phyloP scores from a whole-genome alignment of 1,140 invertebrate genomes.

The Leptopilina clavipes region DNA sequence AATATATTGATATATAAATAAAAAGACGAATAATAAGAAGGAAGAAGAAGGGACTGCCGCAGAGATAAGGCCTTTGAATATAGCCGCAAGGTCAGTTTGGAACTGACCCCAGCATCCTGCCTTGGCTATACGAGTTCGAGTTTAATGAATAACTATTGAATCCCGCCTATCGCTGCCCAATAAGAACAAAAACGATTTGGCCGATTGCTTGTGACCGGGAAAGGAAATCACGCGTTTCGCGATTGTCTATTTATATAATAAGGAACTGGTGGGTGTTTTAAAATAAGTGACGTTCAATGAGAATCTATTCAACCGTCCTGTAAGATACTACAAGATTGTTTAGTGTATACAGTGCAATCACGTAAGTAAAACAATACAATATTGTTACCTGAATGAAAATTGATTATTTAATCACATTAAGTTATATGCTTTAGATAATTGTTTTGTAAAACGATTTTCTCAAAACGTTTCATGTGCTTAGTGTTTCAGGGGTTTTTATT shows the following conservation, averaged over 20 bases:
- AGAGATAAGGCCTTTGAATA: constrained; percentile 71
- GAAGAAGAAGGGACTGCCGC: constrained; percentile 61
- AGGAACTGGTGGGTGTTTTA: constrained; percentile 49
- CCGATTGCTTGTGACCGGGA: constrained; percentile 44
- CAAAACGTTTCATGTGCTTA: no score
- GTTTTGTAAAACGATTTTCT: no score
- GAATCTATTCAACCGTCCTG: constrained; percentile 21
- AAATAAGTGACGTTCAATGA: constrained; percentile 52
- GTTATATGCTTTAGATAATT: no score
- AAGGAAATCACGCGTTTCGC: constrained; percentile 54
- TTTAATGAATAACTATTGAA: constrained; percentile 75
- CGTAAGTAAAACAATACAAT: not conserved
- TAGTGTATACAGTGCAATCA: not conserved
- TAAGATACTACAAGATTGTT: not conserved
- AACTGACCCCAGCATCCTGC: constrained; percentile 72
- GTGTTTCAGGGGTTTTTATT: no score
- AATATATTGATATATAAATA: constrained; percentile 38
- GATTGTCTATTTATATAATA: constrained; percentile 56
- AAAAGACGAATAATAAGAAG: constrained; percentile 50
- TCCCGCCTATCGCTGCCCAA: constrained; percentile 69
- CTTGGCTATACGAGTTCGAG: constrained; percentile 66
- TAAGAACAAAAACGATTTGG: constrained; percentile 64
- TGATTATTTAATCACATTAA: not conserved
- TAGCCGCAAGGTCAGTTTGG: constrained; percentile 69
- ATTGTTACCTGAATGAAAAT: not conserved